Conservation (phyloP, 2,113 vertebrate genomes). For the Okapia johnstoni region DNA sequence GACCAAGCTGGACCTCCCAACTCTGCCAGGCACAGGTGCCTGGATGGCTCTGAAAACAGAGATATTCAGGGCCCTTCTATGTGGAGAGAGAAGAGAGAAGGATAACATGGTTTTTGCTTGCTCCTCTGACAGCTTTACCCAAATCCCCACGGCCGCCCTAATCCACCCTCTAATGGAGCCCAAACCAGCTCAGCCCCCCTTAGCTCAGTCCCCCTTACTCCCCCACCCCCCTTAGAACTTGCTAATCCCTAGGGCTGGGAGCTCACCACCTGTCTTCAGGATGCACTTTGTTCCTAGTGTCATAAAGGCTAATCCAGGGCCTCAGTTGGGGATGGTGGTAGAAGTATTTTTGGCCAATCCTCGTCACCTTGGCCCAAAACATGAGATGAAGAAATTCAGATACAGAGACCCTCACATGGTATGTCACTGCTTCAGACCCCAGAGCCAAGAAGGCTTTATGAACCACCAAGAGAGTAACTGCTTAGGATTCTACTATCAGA, state of each 20-base stretch:
- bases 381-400: neutral
- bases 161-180: slow-evolving; percentile 43
- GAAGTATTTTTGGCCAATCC: neutral
- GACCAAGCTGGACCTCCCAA: neutral
- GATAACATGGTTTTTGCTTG: neutral
- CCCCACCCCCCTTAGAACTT: neutral
- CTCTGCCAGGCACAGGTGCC: neutral
- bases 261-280: slow-evolving; percentile 37
- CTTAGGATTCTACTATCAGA: neutral
- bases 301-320: neutral
- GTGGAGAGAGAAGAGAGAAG: neutral
- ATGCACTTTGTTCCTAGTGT: neutral
- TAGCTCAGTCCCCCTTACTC: neutral
- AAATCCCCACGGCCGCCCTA: neutral
- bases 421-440: neutral
- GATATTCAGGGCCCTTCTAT: neutral
- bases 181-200: neutral
- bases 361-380: neutral
- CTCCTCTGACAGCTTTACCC: neutral
- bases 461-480: neutral
- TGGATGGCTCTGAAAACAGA: neutral
- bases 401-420: neutral
- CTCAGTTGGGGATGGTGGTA: neutral
- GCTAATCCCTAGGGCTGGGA: slow-evolving; percentile 28
- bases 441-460: neutral